These are phyloP conservation scores for Cephonodes hylas DNA, from an alignment of 2,888 invertebrate species.

Conservation along the genomic window DNA sequence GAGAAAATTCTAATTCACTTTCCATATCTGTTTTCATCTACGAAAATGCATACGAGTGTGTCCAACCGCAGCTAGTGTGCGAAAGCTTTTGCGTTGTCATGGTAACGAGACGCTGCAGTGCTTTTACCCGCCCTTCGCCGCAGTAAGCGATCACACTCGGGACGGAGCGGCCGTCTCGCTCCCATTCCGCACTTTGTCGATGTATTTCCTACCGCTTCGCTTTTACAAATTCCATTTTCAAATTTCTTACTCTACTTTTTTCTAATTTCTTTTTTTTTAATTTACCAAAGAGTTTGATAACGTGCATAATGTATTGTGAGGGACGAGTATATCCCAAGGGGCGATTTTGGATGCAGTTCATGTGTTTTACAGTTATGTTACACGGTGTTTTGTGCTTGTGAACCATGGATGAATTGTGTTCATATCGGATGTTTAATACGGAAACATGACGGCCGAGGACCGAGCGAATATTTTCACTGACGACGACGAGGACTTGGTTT, in stretches of 20 bases:
- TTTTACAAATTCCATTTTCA: conserved; percentile 13
- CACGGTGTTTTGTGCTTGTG: conserved; percentile 56
- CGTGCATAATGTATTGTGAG: conserved; percentile 14
- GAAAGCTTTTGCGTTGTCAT: conserved; percentile 61
- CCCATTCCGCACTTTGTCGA: conserved; percentile 11
- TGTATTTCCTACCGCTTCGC: not conserved
- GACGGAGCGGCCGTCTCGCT: conserved; percentile 39
- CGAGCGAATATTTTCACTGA: conserved; percentile 70
- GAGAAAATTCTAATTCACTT: conserved; percentile 31
- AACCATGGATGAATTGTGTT: conserved; percentile 62
- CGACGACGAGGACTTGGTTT: conserved; percentile 71
- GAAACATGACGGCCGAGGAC: conserved; percentile 71
- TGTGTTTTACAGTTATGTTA: conserved; percentile 56
- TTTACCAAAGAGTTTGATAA: conserved; percentile 3
- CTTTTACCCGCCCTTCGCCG: conserved; percentile 67
- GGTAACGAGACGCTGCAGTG: conserved; percentile 75
- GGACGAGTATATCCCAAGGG: conserved; percentile 9
- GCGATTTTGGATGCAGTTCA: conserved; percentile 65
- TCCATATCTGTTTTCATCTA: conserved; percentile 41
- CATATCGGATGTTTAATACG: conserved; percentile 46
- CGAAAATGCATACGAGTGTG: conserved; percentile 44
- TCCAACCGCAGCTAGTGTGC: conserved; percentile 45
- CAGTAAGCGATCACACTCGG: conserved; percentile 61
- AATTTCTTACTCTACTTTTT: conserved; percentile 24
- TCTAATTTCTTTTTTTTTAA: conserved; percentile 8